Base-by-base conservation (phyloP, 2,888 invertebrate genomes). In the Syrista parreyssii region DNA sequence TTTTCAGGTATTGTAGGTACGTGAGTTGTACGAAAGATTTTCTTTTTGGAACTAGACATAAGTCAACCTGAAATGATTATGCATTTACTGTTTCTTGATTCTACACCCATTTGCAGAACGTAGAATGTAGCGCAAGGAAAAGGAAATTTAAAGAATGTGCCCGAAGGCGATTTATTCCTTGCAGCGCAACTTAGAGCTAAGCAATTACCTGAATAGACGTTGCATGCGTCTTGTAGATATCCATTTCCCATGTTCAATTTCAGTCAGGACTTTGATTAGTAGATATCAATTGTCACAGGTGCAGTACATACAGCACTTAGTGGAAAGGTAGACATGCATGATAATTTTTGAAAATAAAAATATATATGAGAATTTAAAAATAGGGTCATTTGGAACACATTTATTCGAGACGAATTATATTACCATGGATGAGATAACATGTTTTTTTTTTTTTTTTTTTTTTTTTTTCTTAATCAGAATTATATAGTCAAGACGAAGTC, bases 61-160 rank as follows among this genome's bases (percentile, higher is more conserved):
- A 55, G 23, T 55, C 40, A 55, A 23, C 23, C 15, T 23, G 40
- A 55, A 55, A 23, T 55, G 40, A 55, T 23, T 55, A 55, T 55
- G 15, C 23, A 55, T 55, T 55, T 55, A 55, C 23, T 23, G 40
- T 55, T 55, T 55, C 40, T 55, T 55, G 40, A 55, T 55, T 23
- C 40, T 55, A 55, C 23, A 6, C 9, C 40, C 40, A 55, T 55
- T 55, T 55, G 40, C 40, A 55, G 40, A 23, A 55, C 23, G 40
- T 55, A 55, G 40, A 55, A 55, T 55, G 40, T 55, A 23, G 40
- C 40, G 40, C 71, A 71, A 75, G 75, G 80, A 75, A 75, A 75
- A 71, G 75, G 76, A 79, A 75, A 79, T 76, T 80, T 80, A 82
- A 79, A 80, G 79, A 82, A 82, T 82, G 80, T 79, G 80, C 80